phyloP scores from a whole-genome alignment of 1,140 invertebrate genomes.

The Tyrophagus putrescentiae region DNA sequence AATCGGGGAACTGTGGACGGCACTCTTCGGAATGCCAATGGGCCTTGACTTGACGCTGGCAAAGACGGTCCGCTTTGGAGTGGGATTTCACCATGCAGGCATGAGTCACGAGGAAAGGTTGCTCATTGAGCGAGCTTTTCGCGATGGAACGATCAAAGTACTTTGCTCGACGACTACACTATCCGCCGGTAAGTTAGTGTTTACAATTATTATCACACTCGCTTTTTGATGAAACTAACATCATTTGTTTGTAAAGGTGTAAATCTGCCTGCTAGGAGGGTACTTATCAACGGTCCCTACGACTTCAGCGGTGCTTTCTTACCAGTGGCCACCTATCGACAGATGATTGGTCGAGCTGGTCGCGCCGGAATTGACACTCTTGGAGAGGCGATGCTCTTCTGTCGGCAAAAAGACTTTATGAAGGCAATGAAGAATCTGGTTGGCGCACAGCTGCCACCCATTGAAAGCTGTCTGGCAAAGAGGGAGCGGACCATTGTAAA shows the following conservation, averaged over 20 bases:
- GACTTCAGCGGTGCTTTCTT: conserved; percentile 54
- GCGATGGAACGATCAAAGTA: conserved; percentile 53
- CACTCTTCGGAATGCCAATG: conserved; percentile 66
- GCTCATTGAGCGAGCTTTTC: conserved; percentile 71
- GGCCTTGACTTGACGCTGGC: conserved; percentile 57
- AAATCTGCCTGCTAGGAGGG: conserved; percentile 83
- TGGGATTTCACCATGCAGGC: conserved; percentile 94
- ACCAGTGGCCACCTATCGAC: conserved; percentile 72
- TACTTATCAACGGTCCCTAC: conserved; percentile 67
- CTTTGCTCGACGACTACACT: conserved; percentile 87
- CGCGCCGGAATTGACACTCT: conserved; percentile 66
- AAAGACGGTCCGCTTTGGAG: conserved; percentile 66
- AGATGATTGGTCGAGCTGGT: conserved; percentile 93
- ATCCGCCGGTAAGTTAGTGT: too few species aligned
- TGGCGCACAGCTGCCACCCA: conserved; percentile 48
- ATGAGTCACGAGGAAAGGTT: conserved; percentile 90
- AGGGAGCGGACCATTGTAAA: background rate
- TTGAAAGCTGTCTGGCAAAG: conserved; percentile 56
- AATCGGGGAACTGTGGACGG: conserved; percentile 55
- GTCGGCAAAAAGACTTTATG: conserved; percentile 51
- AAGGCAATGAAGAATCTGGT: conserved; percentile 50
- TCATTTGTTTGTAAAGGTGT: too few species aligned
- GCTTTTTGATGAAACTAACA: too few species aligned
- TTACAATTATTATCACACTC: too few species aligned
- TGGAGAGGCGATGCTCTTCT: conserved; percentile 78